These are phyloP conservation scores for Drosophila kambysellisi DNA, from an alignment of 2,888 invertebrate genomes.

Conservation along the genomic window DNA sequence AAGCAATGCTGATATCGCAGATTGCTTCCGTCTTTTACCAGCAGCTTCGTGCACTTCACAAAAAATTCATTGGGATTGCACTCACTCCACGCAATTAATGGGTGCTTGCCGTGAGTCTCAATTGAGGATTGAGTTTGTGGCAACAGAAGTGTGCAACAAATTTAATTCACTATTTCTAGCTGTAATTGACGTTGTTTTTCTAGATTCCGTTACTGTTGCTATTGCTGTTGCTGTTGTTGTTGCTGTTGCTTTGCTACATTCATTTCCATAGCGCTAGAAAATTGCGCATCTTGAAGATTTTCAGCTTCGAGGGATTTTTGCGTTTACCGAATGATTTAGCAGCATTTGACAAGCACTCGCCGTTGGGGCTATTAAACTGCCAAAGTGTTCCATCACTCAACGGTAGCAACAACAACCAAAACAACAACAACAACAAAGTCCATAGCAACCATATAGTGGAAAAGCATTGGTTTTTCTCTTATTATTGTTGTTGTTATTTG, in stretches of 20 bases:
- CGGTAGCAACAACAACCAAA: conserved; percentile 31
- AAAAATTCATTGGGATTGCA: conserved; percentile 33
- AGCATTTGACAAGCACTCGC: conserved; percentile 61
- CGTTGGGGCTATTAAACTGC: conserved; percentile 67
- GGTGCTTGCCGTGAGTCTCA: conserved; percentile 23
- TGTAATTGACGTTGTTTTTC: conserved; percentile 14
- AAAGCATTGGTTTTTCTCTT: conserved; percentile 18
- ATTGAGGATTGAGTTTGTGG: conserved; percentile 32
- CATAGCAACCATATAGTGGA: conserved; percentile 7
- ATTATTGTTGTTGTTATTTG: conserved; percentile 2
- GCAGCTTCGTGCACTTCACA: conserved; percentile 18
- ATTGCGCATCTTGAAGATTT: conserved; percentile 49
- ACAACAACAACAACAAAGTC: conserved; percentile 28
- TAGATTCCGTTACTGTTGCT: neutral
- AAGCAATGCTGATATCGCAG: conserved; percentile 2
- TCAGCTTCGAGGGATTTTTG: conserved; percentile 35
- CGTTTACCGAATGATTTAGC: conserved; percentile 63
- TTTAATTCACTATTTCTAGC: conserved; percentile 24
- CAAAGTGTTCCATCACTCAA: conserved; percentile 70
- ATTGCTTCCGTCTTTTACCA: neutral
- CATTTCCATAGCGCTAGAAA: conserved; percentile 43
- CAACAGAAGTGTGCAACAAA: conserved; percentile 43
- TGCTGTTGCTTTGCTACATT: conserved; percentile 17
- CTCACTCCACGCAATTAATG: conserved; percentile 43
- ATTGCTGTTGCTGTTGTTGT: neutral